Conservation (phyloP, 2,888 invertebrate genomes). For the Caenorhabditis sp. region DNA sequence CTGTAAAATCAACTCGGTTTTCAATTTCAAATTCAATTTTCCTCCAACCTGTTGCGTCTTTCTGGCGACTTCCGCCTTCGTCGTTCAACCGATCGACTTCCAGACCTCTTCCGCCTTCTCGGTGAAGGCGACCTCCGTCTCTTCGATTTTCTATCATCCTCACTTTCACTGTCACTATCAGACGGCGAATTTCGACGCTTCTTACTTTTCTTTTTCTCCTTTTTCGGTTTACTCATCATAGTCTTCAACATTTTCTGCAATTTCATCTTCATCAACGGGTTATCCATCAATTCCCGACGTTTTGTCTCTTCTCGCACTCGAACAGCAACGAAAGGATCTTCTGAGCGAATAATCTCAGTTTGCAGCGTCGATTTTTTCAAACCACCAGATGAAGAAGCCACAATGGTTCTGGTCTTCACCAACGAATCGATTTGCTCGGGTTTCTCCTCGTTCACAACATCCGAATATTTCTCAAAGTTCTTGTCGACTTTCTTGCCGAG, state of each 20-base stretch:
- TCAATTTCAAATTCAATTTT: conserved; percentile 1
- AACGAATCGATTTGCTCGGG: conserved; percentile 48
- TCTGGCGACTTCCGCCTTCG: neutral
- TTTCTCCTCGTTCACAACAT: conserved; percentile 59
- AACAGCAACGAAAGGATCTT: conserved; percentile 65
- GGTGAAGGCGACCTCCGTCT: conserved; percentile 2
- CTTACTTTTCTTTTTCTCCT: conserved; percentile 36
- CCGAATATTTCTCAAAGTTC: conserved; percentile 67
- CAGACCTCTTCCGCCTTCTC: neutral
- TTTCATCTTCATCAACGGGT: conserved; percentile 61
- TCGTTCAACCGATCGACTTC: conserved; percentile 1
- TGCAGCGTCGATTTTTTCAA: conserved; percentile 48
- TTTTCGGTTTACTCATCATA: conserved; percentile 42
- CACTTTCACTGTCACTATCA: conserved; percentile 6
- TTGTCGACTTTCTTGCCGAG: conserved; percentile 66
- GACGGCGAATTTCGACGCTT: conserved; percentile 14
- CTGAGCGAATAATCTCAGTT: conserved; percentile 54
- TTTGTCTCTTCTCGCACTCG: conserved; percentile 62
- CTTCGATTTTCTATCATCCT: conserved; percentile 3
- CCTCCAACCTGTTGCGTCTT: neutral
- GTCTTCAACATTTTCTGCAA: conserved; percentile 55
- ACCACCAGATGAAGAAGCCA: conserved; percentile 4
- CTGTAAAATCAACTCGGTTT: neutral
- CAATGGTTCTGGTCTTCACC: conserved; percentile 23
- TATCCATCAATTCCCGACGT: conserved; percentile 58